Evolutionary conservation across 2,797 vertebrate species (phyloP), one percentile per base, ranked within the genome.

Genomic region (Cossypha polioptera): DNA sequence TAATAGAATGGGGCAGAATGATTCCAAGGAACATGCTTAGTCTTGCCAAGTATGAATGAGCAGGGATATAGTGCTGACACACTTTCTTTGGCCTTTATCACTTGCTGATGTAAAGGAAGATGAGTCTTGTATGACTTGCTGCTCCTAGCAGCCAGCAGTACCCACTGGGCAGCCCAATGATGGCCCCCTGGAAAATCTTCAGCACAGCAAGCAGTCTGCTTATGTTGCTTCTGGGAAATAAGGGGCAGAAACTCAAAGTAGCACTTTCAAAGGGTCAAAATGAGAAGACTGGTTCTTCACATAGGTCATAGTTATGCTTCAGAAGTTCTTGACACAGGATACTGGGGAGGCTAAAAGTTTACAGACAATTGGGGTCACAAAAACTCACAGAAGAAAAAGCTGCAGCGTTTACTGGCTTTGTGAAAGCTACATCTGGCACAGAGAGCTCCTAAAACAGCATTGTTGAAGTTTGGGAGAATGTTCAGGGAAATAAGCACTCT

Each of bases 241-340:
- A 55, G 6, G 36, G 33, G 3, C 47, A n/a, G 47, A 65, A 65
- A 66, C 20, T 53, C 47, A 28, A 61, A 88, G 50, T 2, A 94
- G 29, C 21, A 13, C 13, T 69, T 83, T 58, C 15, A 55, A 40
- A 73, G 31, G 31, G 53, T 85, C 54, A 40, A 42, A 79, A 51
- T 31, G 47, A 68, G 43, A 83, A 50, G 38, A 69, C 43, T 77
- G 22, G 11, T 76, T 88, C 59, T 82, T 84, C n/a, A 50, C 13
- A 26, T 28, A n/a, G 45, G 38, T 19, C 38, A 6, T 9, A 47
- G 36, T 65, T 51, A 53, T 0, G 0, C 43, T 50, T 26, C 33
- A 40, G 57, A 86, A 86, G 33, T 65, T 61, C 42, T 88, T 94
- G 83, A 31, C 25, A 58, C 25, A 16, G 28, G 50, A 51, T 78